Conservation (phyloP, 1,140 invertebrate species). For the Nylanderia fulva region DNA sequence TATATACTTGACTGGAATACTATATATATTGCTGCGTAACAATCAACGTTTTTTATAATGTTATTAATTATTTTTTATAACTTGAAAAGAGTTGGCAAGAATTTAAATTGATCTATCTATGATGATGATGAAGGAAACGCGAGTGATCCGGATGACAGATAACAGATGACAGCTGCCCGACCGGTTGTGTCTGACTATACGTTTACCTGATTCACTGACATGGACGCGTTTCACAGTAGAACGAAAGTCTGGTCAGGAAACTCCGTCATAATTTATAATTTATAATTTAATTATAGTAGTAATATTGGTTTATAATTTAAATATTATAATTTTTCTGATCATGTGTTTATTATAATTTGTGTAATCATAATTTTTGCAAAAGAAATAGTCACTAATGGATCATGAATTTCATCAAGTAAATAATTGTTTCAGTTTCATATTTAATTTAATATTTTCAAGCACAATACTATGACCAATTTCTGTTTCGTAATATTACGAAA, state of each 20-base stretch:
- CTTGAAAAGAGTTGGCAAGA: neutral
- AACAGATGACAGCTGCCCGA: neutral
- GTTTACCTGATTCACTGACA: neutral
- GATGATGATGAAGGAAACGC: neutral
- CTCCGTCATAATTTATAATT: too few species aligned
- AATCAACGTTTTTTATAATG: neutral
- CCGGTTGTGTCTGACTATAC: neutral
- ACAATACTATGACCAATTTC: too few species aligned
- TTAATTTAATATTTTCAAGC: conserved; percentile 4
- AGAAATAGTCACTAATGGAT: neutral
- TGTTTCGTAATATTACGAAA: conserved; percentile 12
- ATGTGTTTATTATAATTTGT: too few species aligned
- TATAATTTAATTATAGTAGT: conserved; percentile 3
- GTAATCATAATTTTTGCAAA: too few species aligned
- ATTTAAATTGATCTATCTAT: neutral
- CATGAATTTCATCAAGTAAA: neutral
- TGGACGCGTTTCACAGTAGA: neutral
- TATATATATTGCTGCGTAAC: neutral
- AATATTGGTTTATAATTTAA: neutral
- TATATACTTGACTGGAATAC: too few species aligned
- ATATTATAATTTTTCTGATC: too few species aligned
- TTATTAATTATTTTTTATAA: neutral
- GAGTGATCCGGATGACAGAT: neutral
- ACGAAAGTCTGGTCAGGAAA: too few species aligned
- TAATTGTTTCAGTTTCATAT: neutral